Percentiles rank a stretch among this genome's conserved stretches.
Evolutionary conservation across 1,140 invertebrate species (phyloP).

Genomic region (Steinernema khuongi): DNA sequence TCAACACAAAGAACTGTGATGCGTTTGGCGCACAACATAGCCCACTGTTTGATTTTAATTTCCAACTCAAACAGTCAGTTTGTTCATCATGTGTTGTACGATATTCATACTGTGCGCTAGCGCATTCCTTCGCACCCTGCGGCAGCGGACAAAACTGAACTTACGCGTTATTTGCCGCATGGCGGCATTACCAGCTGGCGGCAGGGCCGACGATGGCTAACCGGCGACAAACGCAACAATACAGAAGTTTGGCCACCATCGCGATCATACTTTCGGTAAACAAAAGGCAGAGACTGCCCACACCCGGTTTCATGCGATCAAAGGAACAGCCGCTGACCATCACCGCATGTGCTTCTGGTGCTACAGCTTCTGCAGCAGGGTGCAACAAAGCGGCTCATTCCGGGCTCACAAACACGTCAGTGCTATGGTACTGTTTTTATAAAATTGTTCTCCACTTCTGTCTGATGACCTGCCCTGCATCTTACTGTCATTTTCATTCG

Average conservation of each 20-base stretch:
- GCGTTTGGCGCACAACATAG: neutral
- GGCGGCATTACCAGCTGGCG: no score
- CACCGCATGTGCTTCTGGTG: no score
- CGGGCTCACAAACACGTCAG: no score
- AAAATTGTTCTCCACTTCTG: no score
- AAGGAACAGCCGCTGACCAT: neutral
- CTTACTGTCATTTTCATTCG: no score
- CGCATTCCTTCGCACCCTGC: no score
- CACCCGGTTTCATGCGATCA: constrained; percentile 8
- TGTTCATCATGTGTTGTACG: constrained; percentile 1
- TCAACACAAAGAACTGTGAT: constrained; percentile 5
- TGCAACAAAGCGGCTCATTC: neutral
- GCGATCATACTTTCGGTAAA: constrained; percentile 16
- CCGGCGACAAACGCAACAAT: neutral
- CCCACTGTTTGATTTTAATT: constrained; percentile 11
- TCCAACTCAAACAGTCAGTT: constrained; percentile 14
- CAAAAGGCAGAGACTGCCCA: neutral
- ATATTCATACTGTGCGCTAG: neutral
- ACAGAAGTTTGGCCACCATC: neutral
- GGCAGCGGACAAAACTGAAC: no score
- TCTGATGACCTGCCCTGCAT: no score
- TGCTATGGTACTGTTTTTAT: no score
- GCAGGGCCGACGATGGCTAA: no score
- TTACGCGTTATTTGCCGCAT: no score
- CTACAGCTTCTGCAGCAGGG: no score